Evolutionary conservation across 2,113 vertebrate genomes (phyloP), one percentile per base, ranked within the genome.

Genomic region (Rhea pennata): DNA sequence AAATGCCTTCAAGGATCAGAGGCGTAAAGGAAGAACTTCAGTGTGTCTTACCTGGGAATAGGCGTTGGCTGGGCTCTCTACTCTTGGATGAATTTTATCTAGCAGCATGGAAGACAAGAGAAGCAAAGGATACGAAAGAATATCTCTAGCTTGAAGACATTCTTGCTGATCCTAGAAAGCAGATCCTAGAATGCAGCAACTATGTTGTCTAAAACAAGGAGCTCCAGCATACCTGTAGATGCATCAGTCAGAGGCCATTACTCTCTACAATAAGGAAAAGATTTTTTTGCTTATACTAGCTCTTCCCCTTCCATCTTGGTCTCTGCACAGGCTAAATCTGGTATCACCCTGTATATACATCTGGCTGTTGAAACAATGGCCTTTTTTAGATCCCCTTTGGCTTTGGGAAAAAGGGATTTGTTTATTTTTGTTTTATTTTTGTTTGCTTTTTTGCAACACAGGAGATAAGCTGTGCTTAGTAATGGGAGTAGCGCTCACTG

Each of bases 321-420:
- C 44, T 53, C 48, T 56, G 53, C n/a, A 85, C n/a, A 77, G 39
- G 29, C n/a, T 65, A 27, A 9, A 21, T 50, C 59, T 54, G n/a
- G 44, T 69, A 61, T 4, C 8, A 67, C 5, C 24, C 17, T 0
- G 2, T 3, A 5, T 53, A 19, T 8, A 48, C 12, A 48, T 12
- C 10, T n/a, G 56, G 74, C 42, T 65, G 27, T 40, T 39, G 46
- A 69, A 73, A 82, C 82, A 1, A 15, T 27, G 42, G 4, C 1
- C 42, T n/a, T 64, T 17, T 58, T 58, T 31, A 16, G 16, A 36
- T 42, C 17, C 13, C 39, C 56, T 39, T 39, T 85, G 62, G 15
- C 15, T 72, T 78, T 59, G 20, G 27, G 39, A 19, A 9, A 5
- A 21, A 12, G 26, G 20, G 15, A 9, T 12, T 42, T 9, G n/a